These are phyloP conservation scores for Catocala fraxini DNA, from an alignment of 2,888 invertebrate species.

Conservation along the genomic window DNA sequence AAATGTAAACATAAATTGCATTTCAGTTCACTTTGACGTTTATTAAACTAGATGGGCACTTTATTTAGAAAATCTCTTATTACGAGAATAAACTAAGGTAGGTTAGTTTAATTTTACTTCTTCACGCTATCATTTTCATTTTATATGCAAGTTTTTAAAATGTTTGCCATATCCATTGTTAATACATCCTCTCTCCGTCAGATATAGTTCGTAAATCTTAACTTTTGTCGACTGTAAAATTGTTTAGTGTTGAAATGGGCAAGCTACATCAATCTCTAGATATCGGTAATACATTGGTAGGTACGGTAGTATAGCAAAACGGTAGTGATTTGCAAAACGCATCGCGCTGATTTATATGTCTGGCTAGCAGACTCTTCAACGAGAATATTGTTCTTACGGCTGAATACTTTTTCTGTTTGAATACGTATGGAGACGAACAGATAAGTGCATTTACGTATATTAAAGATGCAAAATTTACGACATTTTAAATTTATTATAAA, in stretches of 20 bases:
- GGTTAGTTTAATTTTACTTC: no score
- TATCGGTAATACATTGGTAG: conserved; percentile 54
- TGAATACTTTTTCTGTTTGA: conserved; percentile 32
- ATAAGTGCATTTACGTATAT: no score
- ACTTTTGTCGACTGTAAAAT: conserved; percentile 78
- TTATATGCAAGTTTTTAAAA: no score
- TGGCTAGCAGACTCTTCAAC: conserved; percentile 38
- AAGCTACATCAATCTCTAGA: conserved; percentile 65
- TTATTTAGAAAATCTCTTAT: no score
- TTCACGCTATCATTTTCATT: no score
- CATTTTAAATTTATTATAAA: no score
- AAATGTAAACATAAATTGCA: no score
- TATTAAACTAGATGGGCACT: no score
- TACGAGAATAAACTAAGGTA: no score
- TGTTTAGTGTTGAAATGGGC: conserved; percentile 72
- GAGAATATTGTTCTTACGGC: conserved; percentile 24
- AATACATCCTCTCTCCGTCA: conserved; percentile 50
- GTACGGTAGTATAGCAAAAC: conserved; percentile 38
- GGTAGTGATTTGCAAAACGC: conserved; percentile 75
- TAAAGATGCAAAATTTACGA: no score
- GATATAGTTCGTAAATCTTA: conserved; percentile 76
- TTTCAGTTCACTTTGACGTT: no score
- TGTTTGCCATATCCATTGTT: conserved; percentile 14
- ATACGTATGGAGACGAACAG: conserved; percentile 7
- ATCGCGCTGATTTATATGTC: conserved; percentile 79